Base-by-base conservation (phyloP, 2,113 vertebrate species). In the Mesocricetus auratus region DNA sequence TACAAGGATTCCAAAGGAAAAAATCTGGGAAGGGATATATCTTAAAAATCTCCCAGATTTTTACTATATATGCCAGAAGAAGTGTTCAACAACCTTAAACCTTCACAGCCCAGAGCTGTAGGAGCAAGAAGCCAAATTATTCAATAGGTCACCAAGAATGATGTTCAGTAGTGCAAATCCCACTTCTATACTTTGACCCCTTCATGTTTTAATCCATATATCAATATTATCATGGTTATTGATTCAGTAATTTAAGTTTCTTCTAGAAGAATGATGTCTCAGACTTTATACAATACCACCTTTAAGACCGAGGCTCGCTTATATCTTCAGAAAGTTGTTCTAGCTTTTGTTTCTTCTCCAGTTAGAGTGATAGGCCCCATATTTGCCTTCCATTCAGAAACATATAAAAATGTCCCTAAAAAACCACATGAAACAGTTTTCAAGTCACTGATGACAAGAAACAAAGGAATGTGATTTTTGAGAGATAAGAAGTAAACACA, bases 311-410 rank as follows among this genome's bases (percentile, higher is more conserved):
- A 94, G 24, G 39, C 68, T 83, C n/a, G 56, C 17, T 39, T 31
- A 58, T 62, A 7, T 7, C 33, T 93, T 96, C 22, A 60, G 88
- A 85, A 93, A 91, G 71, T n/a, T 60, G 13, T 50, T 93, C 17
- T 81, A 81, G 31, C 42, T 86, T 94, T 36, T 92, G 53, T n/a
- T 90, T 96, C 26, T 90, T 13, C 39, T 10, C 45, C 75, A 71
- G 42, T 74, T 56, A 12, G 9, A 92, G 13, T 66, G 66, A 85
- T 3, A 91, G 58, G 39, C 16, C 53, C 75, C 5, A 56, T 42
- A 31, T 78, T 96, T 94, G 71, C 53, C 9, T 93, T 85, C 62
- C 42, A 3, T 90, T 24, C 4, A 78, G 39, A 96, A 92, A 90
- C 26, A 74, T 45, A 56, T 10, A 96, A 39, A 81, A 89, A 66